These are phyloP conservation scores for Brenthis daphne DNA, from an alignment of 2,888 invertebrate genomes.

Conservation along the genomic window DNA sequence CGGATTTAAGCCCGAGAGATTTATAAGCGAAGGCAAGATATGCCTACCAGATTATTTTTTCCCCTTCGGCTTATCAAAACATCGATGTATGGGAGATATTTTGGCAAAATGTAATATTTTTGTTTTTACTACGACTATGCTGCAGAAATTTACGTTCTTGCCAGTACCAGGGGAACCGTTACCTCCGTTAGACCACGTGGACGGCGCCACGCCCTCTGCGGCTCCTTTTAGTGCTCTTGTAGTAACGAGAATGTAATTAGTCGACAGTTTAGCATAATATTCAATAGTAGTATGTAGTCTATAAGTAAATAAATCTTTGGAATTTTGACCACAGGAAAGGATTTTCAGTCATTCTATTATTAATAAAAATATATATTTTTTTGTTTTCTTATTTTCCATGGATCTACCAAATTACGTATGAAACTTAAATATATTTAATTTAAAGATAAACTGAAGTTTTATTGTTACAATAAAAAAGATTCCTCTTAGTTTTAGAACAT, in stretches of 20 bases:
- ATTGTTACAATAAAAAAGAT: conserved; percentile 1
- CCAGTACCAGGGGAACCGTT: conserved; percentile 84
- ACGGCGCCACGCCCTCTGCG: conserved; percentile 90
- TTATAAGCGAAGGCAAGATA: conserved; percentile 84
- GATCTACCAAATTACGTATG: neutral
- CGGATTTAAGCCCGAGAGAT: conserved; percentile 89
- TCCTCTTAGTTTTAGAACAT: too few relatives aligned
- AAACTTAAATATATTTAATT: conserved; percentile 3
- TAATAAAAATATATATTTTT: too few relatives aligned
- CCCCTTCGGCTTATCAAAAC: conserved; percentile 90
- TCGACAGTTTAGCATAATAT: neutral
- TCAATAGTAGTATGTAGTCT: neutral
- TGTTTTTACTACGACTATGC: conserved; percentile 86
- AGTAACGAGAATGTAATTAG: conserved; percentile 64
- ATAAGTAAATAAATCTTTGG: too few relatives aligned
- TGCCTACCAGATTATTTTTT: conserved; percentile 86
- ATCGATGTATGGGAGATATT: conserved; percentile 91
- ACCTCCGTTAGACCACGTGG: conserved; percentile 86
- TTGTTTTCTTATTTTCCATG: too few relatives aligned
- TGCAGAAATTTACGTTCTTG: conserved; percentile 88
- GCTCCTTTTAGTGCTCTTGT: conserved; percentile 87
- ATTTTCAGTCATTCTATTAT: too few relatives aligned
- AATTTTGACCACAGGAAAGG: too few relatives aligned
- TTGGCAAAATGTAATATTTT: conserved; percentile 90
- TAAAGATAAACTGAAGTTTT: neutral